Base-by-base conservation (phyloP, 2,113 vertebrate genomes). In the Gnathonemus longibarbis region DNA sequence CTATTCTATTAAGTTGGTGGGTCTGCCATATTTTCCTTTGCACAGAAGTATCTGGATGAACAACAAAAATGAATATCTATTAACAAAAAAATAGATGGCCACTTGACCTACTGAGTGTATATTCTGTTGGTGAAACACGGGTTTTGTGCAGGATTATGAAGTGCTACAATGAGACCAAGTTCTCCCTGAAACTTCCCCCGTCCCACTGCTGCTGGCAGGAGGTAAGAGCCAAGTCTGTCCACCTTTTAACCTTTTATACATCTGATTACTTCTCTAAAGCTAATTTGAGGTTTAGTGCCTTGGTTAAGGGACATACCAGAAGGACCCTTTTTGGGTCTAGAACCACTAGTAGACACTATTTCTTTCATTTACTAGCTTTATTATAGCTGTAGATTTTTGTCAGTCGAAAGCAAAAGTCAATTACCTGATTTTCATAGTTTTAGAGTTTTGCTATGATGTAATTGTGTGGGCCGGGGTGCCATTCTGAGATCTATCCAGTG, bases 81-180 rank as follows among this genome's bases (percentile, higher is more conserved):
- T 53, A 46, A 35, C 0, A 35, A 7, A 46, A 8, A 21, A 56
- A 56, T 56, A 21, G 19, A 21, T 7, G 53, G 19, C 53, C 53
- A 5, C 11, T 48, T 48, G 9, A 85, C 35, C 39, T 24, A 11
- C 19, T 27, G 48, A 86, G 46, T 3, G 1, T n/a, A 50, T 31
- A 13, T 50, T 48, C 3, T 86, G 9, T 50, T 31, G 50, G 4
- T 86, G 45, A 31, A 27, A 52, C n/a, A 50, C 11, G 48, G 24
- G 27, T 4, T 90, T 91, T 92, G 56, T 17, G 24, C 90, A 96
- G 96, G 92, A 94, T 96, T 66, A 93, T 96, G 19, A 58, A 92
- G 31, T 93, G 92, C 90, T 94, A 94, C 91, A 92, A 90, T 1
- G 92, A 95, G 89, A 91, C 93, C 66, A 94, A 92, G 89, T 91